Percentiles rank a stretch among this genome's conserved stretches.
Evolutionary conservation across 1,140 invertebrate genomes (phyloP).

Genomic region (Panagrolaimus sp.): DNA sequence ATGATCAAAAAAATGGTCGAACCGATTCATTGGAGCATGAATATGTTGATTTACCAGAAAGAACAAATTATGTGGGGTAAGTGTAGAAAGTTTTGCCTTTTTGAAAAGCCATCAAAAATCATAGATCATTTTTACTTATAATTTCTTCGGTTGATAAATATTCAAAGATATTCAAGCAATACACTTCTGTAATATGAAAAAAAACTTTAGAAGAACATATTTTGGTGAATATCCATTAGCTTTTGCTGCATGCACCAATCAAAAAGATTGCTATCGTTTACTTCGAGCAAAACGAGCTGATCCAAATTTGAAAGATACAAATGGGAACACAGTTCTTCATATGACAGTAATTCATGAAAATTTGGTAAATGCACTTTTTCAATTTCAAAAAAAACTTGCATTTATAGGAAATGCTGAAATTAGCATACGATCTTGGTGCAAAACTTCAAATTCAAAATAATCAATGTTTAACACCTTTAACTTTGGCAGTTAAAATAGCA

Average conservation of each 20-base stretch:
- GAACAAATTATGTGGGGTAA: constrained; percentile 88
- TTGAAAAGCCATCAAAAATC: too few species aligned
- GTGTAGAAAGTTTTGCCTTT: too few species aligned
- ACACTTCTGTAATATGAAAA: too few species aligned
- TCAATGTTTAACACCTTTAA: constrained; percentile 82
- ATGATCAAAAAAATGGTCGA: constrained; percentile 89
- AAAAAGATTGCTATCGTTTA: constrained; percentile 91
- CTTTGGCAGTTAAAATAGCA: constrained; percentile 83
- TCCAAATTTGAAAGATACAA: constrained; percentile 87
- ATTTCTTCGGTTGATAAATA: too few species aligned
- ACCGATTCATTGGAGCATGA: constrained; percentile 83
- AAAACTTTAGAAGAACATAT: constrained; percentile 75
- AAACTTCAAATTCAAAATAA: constrained; percentile 77
- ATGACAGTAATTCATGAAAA: constrained; percentile 95
- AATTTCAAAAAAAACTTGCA: not conserved
- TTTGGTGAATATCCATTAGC: constrained; percentile 94
- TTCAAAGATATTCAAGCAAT: too few species aligned
- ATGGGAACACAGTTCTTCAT: constrained; percentile 92
- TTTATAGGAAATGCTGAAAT: constrained; percentile 79
- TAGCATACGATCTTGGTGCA: constrained; percentile 84
- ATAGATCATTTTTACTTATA: too few species aligned
- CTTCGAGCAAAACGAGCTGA: constrained; percentile 86
- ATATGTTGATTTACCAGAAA: constrained; percentile 75
- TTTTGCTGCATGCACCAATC: constrained; percentile 90
- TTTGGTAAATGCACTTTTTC: constrained; percentile 62